Percentiles rank a stretch among this genome's conserved stretches.
phyloP scores from a whole-genome alignment of 2,888 invertebrate genomes.

The Cryptosula pallasiana region DNA sequence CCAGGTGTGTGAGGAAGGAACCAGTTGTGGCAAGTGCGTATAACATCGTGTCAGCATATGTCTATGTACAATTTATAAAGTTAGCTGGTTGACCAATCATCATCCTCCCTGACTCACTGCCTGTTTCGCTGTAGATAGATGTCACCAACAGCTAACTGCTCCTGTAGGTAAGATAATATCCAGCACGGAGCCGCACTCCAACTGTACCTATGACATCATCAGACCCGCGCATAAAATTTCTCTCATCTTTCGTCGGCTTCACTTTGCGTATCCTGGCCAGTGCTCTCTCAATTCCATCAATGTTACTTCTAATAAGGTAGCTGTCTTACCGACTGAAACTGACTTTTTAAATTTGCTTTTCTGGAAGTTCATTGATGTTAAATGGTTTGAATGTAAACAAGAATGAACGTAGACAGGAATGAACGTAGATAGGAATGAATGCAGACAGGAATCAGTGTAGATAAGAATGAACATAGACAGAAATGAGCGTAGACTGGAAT shows the following conservation, averaged over 20 bases:
- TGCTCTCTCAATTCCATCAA: slow-evolving; percentile 1
- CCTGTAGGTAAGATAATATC: slow-evolving; percentile 2
- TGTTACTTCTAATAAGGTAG: slow-evolving; percentile 2
- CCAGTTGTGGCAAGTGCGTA: background rate
- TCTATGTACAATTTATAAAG: background rate
- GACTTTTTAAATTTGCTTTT: no score
- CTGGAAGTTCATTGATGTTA: no score
- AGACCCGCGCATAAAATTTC: background rate
- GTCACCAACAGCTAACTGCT: slow-evolving; percentile 9
- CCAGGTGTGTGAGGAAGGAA: background rate
- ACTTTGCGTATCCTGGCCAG: background rate
- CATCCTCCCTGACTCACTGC: no score
- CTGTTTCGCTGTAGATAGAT: no score
- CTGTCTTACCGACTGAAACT: background rate
- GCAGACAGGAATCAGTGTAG: no score
- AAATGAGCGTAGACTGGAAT: no score
- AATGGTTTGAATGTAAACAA: no score
- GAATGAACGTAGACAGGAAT: no score
- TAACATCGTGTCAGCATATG: background rate
- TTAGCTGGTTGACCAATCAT: no score
- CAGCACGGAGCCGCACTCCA: background rate
- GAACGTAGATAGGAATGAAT: no score
- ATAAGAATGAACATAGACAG: no score
- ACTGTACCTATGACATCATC: background rate
- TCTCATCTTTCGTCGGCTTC: background rate